Evolutionary conservation across 1,140 invertebrate genomes (phyloP).

Genomic region (Sogatella furcifera): DNA sequence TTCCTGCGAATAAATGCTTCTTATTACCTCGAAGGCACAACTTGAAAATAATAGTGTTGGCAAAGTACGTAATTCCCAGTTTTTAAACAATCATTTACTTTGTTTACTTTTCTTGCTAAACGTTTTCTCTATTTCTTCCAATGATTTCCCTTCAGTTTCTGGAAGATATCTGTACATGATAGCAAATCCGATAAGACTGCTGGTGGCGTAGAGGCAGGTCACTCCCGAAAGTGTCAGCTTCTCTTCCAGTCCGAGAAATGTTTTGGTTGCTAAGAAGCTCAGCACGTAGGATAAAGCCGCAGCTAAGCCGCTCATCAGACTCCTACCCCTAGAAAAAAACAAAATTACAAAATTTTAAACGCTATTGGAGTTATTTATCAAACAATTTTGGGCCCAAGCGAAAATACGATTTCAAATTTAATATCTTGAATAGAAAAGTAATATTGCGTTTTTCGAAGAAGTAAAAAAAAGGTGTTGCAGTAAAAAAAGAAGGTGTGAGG

Average conservation of each 20-base stretch:
- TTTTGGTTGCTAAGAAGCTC: conserved; percentile 22
- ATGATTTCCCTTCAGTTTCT: conserved; percentile 25
- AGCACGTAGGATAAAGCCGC: conserved; percentile 24
- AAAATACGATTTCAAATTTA: not conserved
- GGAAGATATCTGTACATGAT: conserved; percentile 22
- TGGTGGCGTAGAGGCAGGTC: conserved; percentile 18
- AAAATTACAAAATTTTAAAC: not conserved
- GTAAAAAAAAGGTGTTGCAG: not conserved
- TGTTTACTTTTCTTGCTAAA: not conserved
- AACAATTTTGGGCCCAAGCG: too few species aligned
- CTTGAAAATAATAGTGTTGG: too few species aligned
- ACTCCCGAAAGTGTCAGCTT: conserved; percentile 16
- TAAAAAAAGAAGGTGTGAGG: not conserved
- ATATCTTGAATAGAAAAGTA: too few species aligned
- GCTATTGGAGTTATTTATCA: too few species aligned
- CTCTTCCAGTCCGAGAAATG: conserved; percentile 17
- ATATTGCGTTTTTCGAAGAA: too few species aligned
- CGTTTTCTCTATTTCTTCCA: conserved; percentile 23
- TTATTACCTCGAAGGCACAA: too few species aligned
- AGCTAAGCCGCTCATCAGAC: conserved; percentile 21
- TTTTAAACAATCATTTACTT: too few species aligned
- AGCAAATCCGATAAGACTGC: conserved; percentile 18
- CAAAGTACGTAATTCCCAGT: too few species aligned
- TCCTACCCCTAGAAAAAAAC: conserved; percentile 18
- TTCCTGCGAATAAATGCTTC: too few species aligned